Conservation (phyloP, 92 coral and sea anemone genomes). For the Micromussa lordhowensis region DNA sequence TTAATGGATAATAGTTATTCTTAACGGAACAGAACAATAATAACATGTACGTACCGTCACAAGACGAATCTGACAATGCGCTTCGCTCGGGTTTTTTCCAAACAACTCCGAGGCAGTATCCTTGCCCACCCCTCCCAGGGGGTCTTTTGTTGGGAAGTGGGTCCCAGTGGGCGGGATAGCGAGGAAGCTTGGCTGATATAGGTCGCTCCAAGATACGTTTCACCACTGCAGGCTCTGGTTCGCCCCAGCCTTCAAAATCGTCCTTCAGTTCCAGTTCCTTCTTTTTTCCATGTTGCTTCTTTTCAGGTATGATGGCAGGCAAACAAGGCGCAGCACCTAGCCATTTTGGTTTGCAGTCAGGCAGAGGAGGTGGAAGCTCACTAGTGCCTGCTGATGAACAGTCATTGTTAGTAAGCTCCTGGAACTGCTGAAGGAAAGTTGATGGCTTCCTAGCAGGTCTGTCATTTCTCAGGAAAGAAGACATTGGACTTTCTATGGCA, state of each 20-base stretch:
- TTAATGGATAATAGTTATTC: too few species aligned
- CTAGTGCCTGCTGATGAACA: not conserved
- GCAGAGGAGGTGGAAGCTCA: not conserved
- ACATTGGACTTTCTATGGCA: not conserved
- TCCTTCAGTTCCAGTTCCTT: not conserved
- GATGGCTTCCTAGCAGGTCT: not conserved
- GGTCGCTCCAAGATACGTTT: conserved; percentile 22
- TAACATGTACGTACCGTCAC: conserved; percentile 27
- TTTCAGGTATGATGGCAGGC: conserved; percentile 14
- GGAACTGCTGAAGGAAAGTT: not conserved
- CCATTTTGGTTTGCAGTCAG: not conserved
- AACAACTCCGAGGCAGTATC: conserved; percentile 5
- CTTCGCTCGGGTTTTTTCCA: not conserved
- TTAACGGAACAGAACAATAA: too few species aligned
- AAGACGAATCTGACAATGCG: not conserved
- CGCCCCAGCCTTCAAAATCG: conserved; percentile 27
- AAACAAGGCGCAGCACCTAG: conserved; percentile 18
- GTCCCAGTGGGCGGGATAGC: conserved; percentile 35
- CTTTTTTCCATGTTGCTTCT: not conserved
- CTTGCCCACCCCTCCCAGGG: conserved; percentile 40
- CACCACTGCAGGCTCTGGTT: not conserved
- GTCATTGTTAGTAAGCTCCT: not conserved
- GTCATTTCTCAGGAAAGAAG: not conserved
- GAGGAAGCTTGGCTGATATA: conserved; percentile 15
- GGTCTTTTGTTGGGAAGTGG: conserved; percentile 18